phyloP scores from a whole-genome alignment of 2,797 vertebrate genomes.

The Tachyglossus aculeatus region DNA sequence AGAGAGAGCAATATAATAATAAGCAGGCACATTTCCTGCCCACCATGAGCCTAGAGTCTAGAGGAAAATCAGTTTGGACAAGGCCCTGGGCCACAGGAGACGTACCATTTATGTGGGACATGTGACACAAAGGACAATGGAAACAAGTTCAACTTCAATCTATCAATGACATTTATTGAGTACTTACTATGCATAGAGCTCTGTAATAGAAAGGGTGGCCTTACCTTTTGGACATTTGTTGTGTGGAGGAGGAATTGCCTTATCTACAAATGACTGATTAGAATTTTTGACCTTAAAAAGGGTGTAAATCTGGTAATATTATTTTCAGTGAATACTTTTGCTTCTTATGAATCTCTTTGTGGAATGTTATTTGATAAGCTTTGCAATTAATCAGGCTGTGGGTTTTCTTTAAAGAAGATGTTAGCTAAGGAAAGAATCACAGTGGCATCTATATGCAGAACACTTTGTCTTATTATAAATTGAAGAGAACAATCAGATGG shows the following conservation, averaged over 20 bases:
- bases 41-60: too few relatives aligned
- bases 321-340: slow-evolving; percentile 16
- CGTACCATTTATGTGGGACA: too few relatives aligned
- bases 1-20: too few relatives aligned
- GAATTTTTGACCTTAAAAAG: slow-evolving; percentile 1
- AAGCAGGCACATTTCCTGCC: too few relatives aligned
- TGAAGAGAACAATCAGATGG: slow-evolving; percentile 51
- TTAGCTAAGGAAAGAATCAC: slow-evolving; percentile 28
- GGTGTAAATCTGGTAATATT: slow-evolving; percentile 7
- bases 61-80: too few relatives aligned
- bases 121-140: too few relatives aligned
- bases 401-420: slow-evolving; percentile 19
- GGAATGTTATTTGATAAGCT: slow-evolving; percentile 51
- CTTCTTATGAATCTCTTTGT: slow-evolving; percentile 30
- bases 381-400: slow-evolving; percentile 52
- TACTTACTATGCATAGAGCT: too few relatives aligned
- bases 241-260: neutral
- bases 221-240: slow-evolving; percentile 20
- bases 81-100: too few relatives aligned
- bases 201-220: too few relatives aligned
- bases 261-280: slow-evolving; percentile 21
- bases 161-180: too few relatives aligned
- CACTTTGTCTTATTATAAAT: slow-evolving; percentile 30
- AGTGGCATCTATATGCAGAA: slow-evolving; percentile 52
- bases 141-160: too few relatives aligned